Evolutionary conservation across 2,888 invertebrate genomes (phyloP), one percentile per base, ranked within the genome.

Genomic region (Calliopum simillimum): DNA sequence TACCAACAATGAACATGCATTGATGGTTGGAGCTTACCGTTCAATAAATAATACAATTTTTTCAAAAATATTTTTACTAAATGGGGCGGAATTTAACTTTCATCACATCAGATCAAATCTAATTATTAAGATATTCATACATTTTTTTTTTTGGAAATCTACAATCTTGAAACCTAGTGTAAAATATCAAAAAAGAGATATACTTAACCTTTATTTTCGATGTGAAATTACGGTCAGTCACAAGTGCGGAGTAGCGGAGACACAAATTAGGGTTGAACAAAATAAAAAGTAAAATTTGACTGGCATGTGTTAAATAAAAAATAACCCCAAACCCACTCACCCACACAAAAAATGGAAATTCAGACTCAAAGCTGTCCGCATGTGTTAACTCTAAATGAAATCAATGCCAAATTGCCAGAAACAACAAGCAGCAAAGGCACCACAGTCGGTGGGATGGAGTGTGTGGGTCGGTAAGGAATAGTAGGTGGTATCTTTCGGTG

Each of bases 301-400:
- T 43, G 19, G 43, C n/a, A 33, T 59, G 25, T 59, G n/a, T 59
- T 33, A 41, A 19, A 41, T 33, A 14, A 41, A 13, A 16, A 47
- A 47, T 3, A 49, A 19, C 13, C 13, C 14, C 49, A 5, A 49
- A 49, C 49, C 25, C 4, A 11, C 25, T 23, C n/a, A n/a, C 62
- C 51, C 49, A n/a, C 16, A 23, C 53, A 23, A 12, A n/a, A 58
- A 58, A 58, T 58, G 58, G n/a, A 59, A 59, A 59, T 59, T 41
- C 59, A 33, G 49, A 33, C 33, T 53, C 19, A 49, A 33, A 59
- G 19, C 49, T 59, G 67, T 58, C 41, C 58, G 19, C 59, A 59
- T 67, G 41, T 33, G 58, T 67, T 67, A 67, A 33, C 59, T 25
- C 49, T 23, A 59, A 58, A 49, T 33, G 46, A 67, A 67, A 67